Base-by-base conservation (phyloP, 2,797 vertebrate species). In the Megalops cyprinoides region DNA sequence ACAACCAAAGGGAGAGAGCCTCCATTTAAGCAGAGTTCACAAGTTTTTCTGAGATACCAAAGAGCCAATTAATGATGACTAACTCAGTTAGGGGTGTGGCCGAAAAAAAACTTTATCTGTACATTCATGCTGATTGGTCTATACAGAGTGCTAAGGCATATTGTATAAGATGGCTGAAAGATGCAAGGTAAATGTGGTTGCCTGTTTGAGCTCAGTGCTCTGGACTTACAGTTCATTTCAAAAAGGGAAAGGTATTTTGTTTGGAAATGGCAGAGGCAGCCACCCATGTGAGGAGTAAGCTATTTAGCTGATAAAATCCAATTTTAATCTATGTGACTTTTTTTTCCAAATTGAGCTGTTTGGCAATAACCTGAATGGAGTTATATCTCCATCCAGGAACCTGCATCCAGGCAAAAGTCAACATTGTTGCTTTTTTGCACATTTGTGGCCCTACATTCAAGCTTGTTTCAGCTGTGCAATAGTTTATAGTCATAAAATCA, bases 231-330 rank as follows among this genome's bases (percentile, higher is more conserved):
- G 67, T 23, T 6, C 7, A 23, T 44, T n/a, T 44, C n/a, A 2
- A 53, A 53, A 44, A 71, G 67, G 39, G 67, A 42, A 67, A 44
- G 67, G 39, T 1, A 71, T 71, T 71, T 44, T 2, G 37, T 71
- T 44, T 20, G 1, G 44, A 71, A 42, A 71, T 71, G 20, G 39
- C 67, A 44, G 39, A 71, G 67, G 39, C 67, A 71, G 67, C 44
- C 37, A 71, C 67, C 20, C 7, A 37, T n/a, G 37, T 42, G 67
- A 71, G 12, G 18, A 44, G 67, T n/a, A 71, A 23, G 67, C 67
- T 23, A 71, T 71, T 71, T 71, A 71, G 39, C 67, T 42, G 39
- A 71, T 71, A 71, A 71, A 71, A 44, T 44, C 67, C 67, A 39
- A 44, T 37, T 42, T 42, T 71, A n/a, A 42, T 71, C 67, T 69